Evolutionary conservation across 2,797 vertebrate species (phyloP).

Genomic region (Pipistrellus nathusii): DNA sequence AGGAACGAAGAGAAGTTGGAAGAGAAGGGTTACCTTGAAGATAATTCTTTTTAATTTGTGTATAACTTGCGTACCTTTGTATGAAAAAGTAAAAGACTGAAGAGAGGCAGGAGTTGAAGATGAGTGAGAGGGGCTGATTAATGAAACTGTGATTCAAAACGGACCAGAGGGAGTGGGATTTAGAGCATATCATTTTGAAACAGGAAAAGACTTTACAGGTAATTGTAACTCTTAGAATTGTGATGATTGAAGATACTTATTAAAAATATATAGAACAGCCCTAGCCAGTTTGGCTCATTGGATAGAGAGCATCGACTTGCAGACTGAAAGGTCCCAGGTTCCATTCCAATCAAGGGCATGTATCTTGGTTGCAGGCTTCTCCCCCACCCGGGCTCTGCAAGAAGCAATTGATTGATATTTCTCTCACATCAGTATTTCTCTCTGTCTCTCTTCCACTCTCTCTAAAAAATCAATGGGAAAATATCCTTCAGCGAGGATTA

Average conservation of each 20-base stretch:
- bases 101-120: neutral
- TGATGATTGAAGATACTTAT: conserved; percentile 58
- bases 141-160: neutral
- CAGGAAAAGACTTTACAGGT: neutral
- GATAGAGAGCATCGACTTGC: too few species aligned
- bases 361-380: too few species aligned
- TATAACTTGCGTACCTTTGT: conserved; percentile 3
- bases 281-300: too few species aligned
- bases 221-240: neutral
- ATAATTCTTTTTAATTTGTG: neutral
- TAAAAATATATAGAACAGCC: conserved; percentile 67
- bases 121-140: neutral
- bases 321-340: too few species aligned
- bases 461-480: too few species aligned
- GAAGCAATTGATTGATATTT: too few species aligned
- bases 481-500: too few species aligned
- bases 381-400: too few species aligned
- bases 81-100: neutral
- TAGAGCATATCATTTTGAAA: neutral
- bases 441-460: too few species aligned
- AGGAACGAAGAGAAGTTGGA: neutral
- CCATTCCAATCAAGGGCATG: too few species aligned
- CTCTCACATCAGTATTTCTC: too few species aligned
- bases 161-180: neutral
- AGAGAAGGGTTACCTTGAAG: neutral